Percentiles rank a stretch among this genome's conserved stretches.
Evolutionary conservation across 2,888 invertebrate species (phyloP).

Genomic region (Chalcosyrphus nemorum): DNA sequence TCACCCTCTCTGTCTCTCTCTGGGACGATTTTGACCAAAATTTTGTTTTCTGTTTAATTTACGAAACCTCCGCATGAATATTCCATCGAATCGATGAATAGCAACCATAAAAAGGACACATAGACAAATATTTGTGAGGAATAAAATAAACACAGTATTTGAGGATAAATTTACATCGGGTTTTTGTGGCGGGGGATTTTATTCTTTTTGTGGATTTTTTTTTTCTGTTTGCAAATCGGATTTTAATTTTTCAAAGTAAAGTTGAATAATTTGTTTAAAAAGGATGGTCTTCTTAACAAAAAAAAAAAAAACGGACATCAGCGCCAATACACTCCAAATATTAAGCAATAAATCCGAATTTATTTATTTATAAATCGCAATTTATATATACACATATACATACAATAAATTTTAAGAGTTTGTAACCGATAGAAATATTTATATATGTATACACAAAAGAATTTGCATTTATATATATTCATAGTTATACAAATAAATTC

Average conservation of each 20-base stretch:
- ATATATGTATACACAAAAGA: constrained; percentile 59
- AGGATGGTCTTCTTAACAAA: background rate
- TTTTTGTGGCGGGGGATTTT: background rate
- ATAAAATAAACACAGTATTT: constrained; percentile 23
- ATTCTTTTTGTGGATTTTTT: background rate
- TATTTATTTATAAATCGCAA: background rate
- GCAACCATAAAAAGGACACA: constrained; percentile 30
- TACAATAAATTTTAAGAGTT: constrained; percentile 35
- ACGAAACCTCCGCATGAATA: background rate
- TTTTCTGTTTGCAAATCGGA: constrained; percentile 31
- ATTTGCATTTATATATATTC: constrained; percentile 55
- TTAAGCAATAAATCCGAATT: constrained; percentile 39
- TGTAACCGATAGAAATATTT: constrained; percentile 47
- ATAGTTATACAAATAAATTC: constrained; percentile 45
- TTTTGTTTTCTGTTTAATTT: constrained; percentile 34
- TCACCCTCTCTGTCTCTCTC: no score
- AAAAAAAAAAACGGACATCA: background rate
- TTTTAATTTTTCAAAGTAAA: background rate
- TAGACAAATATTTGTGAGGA: constrained; percentile 41
- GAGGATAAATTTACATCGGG: constrained; percentile 24
- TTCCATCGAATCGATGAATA: constrained; percentile 5
- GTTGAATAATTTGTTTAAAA: background rate
- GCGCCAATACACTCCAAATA: background rate
- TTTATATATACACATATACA: constrained; percentile 21
- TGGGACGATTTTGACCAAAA: background rate